phyloP scores from a whole-genome alignment of 2,888 invertebrate genomes.

The Laspeyria flexula region DNA sequence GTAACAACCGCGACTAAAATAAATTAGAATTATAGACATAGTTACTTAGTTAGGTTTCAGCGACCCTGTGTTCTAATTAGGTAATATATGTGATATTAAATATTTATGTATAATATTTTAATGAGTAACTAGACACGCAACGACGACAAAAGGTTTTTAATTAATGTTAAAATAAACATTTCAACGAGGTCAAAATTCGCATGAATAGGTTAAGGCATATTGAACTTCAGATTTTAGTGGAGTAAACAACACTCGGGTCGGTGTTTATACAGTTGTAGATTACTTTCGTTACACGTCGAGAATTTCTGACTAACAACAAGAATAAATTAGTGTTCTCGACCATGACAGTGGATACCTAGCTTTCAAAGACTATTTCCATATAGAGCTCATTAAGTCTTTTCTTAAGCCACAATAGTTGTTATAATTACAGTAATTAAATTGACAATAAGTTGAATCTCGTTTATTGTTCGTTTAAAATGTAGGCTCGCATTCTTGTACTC shows the following conservation, averaged over 20 bases:
- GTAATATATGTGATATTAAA: background rate
- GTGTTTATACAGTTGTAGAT: constrained; percentile 24
- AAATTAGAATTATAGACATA: constrained; percentile 1
- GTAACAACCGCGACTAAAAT: constrained; percentile 1
- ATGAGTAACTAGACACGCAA: constrained; percentile 7
- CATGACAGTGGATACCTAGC: constrained; percentile 14
- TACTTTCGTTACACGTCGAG: constrained; percentile 10
- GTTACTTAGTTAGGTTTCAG: constrained; percentile 1
- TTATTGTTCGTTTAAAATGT: constrained; percentile 48
- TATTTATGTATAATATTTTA: constrained; percentile 2
- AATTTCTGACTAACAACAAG: no score
- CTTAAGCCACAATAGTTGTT: constrained; percentile 13
- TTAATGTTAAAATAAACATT: constrained; percentile 16
- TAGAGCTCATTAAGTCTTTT: constrained; percentile 2
- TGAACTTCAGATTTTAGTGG: constrained; percentile 16
- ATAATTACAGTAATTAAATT: constrained; percentile 48
- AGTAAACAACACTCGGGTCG: constrained; percentile 23
- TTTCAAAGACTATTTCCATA: constrained; percentile 14
- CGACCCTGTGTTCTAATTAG: background rate
- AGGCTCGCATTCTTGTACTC: constrained; percentile 50
- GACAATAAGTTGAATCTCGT: constrained; percentile 51
- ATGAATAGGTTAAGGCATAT: constrained; percentile 20
- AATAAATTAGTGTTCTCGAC: constrained; percentile 32
- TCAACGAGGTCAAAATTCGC: constrained; percentile 29
- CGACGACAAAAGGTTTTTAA: constrained; percentile 9